phyloP scores from a whole-genome alignment of 2,113 vertebrate species.

The Chamaetylas fuelleborni region DNA sequence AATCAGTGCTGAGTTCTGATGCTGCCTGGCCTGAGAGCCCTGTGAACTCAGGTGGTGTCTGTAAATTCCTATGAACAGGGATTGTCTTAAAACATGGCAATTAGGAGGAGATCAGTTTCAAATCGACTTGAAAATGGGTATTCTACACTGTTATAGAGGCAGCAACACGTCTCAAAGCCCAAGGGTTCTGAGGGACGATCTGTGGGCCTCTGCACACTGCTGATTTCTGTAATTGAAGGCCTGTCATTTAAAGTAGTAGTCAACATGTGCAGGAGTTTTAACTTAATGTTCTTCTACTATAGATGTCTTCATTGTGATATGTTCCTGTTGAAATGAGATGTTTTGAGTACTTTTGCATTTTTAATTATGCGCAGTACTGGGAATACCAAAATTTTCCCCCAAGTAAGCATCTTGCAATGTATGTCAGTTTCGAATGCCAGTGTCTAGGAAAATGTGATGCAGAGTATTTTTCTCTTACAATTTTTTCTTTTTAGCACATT shows the following conservation, averaged over 20 bases:
- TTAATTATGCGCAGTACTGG: background rate
- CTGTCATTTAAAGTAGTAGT: background rate
- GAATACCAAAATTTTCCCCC: background rate
- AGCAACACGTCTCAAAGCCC: background rate
- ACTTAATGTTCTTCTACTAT: background rate
- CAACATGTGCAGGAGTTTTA: background rate
- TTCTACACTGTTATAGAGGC: background rate
- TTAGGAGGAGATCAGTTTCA: background rate
- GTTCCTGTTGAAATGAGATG: background rate
- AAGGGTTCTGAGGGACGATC: background rate
- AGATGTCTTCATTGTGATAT: background rate
- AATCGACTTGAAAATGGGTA: background rate
- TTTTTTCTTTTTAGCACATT: too few relatives aligned
- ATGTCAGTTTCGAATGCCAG: background rate
- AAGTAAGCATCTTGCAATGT: background rate
- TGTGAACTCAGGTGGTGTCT: background rate
- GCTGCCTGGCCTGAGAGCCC: background rate
- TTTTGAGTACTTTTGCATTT: background rate
- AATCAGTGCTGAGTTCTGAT: background rate
- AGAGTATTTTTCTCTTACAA: too few relatives aligned
- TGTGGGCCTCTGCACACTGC: background rate
- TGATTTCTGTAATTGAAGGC: background rate
- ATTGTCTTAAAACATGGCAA: background rate
- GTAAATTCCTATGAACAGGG: background rate
- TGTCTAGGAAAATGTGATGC: background rate